phyloP scores from a whole-genome alignment of 1,140 invertebrate species.

The Palaemon carinicauda region DNA sequence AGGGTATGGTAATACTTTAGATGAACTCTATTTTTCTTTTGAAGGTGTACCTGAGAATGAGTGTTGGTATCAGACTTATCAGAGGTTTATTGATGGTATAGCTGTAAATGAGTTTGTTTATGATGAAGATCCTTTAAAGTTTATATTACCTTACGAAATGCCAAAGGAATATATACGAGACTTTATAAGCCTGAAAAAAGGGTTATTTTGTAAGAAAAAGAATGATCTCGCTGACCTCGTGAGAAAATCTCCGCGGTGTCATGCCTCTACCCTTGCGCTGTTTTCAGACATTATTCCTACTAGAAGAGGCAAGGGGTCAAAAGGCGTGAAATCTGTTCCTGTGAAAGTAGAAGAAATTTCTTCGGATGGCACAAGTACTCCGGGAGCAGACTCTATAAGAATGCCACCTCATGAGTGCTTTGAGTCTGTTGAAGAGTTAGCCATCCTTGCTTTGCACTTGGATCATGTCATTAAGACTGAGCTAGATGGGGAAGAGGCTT shows the following conservation, averaged over 20 bases:
- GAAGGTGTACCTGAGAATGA: constrained; percentile 55
- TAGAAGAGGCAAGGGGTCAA: constrained; percentile 41
- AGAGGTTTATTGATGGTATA: constrained; percentile 55
- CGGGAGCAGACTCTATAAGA: constrained; percentile 46
- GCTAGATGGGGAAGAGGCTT: neutral
- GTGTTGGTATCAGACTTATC: constrained; percentile 58
- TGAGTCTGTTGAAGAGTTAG: constrained; percentile 55
- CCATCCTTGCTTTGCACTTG: constrained; percentile 51
- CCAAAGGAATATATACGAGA: constrained; percentile 58
- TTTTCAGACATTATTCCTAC: constrained; percentile 57
- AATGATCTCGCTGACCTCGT: constrained; percentile 58
- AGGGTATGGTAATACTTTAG: constrained; percentile 19
- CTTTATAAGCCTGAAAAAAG: constrained; percentile 45
- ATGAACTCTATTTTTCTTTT: constrained; percentile 57
- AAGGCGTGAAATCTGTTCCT: constrained; percentile 13
- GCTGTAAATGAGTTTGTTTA: constrained; percentile 52
- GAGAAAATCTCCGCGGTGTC: constrained; percentile 59
- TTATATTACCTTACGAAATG: constrained; percentile 60
- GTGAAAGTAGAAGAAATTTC: constrained; percentile 49
- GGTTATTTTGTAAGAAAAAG: constrained; percentile 50
- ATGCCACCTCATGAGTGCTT: constrained; percentile 41
- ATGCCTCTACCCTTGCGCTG: constrained; percentile 58
- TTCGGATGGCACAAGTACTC: constrained; percentile 59
- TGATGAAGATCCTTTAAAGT: constrained; percentile 54
- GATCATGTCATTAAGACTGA: constrained; percentile 52